Conservation (phyloP, 2,888 invertebrate genomes). For the Lysandra coridon region DNA sequence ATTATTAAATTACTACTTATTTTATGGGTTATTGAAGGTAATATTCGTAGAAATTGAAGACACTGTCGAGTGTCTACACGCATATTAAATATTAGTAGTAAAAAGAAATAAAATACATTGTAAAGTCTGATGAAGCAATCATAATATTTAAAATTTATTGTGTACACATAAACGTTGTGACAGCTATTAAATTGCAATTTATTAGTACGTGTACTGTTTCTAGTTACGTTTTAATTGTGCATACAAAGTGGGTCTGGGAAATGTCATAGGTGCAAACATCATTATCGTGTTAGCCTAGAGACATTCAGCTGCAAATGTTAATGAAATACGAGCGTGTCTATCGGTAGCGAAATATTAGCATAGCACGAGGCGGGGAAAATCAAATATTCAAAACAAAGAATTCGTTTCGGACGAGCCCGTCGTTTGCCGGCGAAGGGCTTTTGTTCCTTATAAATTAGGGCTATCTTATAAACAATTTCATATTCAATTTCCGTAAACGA, state of each 20-base stretch:
- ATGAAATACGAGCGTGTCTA: slow-evolving; percentile 2
- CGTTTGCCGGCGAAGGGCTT: not conserved
- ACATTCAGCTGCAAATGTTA: slow-evolving; percentile 32
- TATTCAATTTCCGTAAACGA: slow-evolving; percentile 24
- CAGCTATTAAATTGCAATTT: not conserved
- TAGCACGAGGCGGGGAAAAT: slow-evolving; percentile 7
- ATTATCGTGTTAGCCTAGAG: slow-evolving; percentile 31
- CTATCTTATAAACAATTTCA: slow-evolving; percentile 28
- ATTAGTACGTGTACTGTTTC: not conserved
- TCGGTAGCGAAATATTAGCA: not conserved
- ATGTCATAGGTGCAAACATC: slow-evolving; percentile 16
- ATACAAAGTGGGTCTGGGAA: not conserved
- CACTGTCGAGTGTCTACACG: too few species aligned
- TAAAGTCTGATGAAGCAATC: not conserved
- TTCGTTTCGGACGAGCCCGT: not conserved
- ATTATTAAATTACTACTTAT: not conserved
- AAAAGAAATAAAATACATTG: not conserved
- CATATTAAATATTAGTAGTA: not conserved
- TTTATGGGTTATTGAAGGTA: not conserved
- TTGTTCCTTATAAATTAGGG: slow-evolving; percentile 27
- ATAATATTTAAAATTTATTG: slow-evolving; percentile 11
- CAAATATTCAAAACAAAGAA: slow-evolving; percentile 16
- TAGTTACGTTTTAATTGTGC: not conserved
- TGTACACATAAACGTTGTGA: slow-evolving; percentile 3
- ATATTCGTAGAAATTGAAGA: not conserved